A percentile compares a stretch with the other conserved stretches of the same genome.
Conservation (phyloP, 1,140 invertebrate genomes). For the Trypoxylus dichotomus region DNA sequence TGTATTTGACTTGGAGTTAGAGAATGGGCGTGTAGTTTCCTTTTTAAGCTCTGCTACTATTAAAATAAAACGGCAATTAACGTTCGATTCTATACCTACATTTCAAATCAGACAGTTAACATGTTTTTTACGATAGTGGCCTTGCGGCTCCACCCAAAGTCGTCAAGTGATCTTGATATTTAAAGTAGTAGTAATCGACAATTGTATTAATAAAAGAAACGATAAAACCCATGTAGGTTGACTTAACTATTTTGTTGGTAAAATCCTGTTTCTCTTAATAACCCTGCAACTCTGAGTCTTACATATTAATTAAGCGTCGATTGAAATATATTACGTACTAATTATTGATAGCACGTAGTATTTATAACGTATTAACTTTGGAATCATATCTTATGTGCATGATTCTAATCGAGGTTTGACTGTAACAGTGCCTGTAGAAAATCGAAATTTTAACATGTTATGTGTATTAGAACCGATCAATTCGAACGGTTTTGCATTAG, state of each 20-base stretch:
- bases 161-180: constrained; percentile 26
- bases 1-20: neutral
- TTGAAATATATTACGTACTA: neutral
- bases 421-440: too few relatives aligned
- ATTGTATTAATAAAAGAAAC: neutral
- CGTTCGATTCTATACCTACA: neutral
- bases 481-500: too few relatives aligned
- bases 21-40: neutral
- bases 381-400: too few relatives aligned
- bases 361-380: too few relatives aligned
- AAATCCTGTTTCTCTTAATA: neutral
- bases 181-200: neutral
- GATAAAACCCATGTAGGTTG: neutral
- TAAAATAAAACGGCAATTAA: neutral
- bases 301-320: neutral
- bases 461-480: too few relatives aligned
- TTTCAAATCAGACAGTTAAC: neutral
- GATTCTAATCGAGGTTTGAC: too few relatives aligned
- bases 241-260: neutral
- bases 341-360: neutral
- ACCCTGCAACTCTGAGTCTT: neutral
- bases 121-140: neutral
- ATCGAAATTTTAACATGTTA: too few relatives aligned
- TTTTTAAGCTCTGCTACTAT: neutral
- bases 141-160: constrained; percentile 16